Evolutionary conservation across 1,140 invertebrate species (phyloP).

Genomic region (Conopomorpha cramerella): DNA sequence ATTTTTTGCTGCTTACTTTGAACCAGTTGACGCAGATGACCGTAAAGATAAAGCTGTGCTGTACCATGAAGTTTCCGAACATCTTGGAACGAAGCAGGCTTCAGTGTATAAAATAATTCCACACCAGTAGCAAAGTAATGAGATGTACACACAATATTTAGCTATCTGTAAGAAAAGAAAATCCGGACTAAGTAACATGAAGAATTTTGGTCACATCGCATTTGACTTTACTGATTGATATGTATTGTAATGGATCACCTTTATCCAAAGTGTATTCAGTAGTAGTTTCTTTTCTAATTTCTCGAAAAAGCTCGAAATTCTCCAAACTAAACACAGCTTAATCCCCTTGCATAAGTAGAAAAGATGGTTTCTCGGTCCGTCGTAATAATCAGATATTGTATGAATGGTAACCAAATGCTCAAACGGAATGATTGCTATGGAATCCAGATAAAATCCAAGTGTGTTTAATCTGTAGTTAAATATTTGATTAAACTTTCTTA

Average conservation of each 20-base stretch:
- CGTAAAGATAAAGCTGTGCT: too few relatives aligned
- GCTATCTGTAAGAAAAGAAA: slow-evolving; percentile 16
- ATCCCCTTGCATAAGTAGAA: slow-evolving; percentile 44
- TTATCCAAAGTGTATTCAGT: slow-evolving; percentile 31
- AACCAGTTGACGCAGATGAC: too few relatives aligned
- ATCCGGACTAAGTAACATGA: not conserved
- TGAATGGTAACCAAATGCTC: slow-evolving; percentile 46
- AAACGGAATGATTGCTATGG: slow-evolving; percentile 41
- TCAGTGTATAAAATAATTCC: slow-evolving; percentile 46
- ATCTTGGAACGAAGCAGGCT: slow-evolving; percentile 43
- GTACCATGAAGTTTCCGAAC: slow-evolving; percentile 49
- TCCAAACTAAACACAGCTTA: slow-evolving; percentile 43
- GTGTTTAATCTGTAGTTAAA: slow-evolving; percentile 39
- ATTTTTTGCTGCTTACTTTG: too few relatives aligned
- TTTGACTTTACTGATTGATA: too few relatives aligned
- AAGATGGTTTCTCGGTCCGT: slow-evolving; percentile 33
- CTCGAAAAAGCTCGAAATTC: slow-evolving; percentile 41
- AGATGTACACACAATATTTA: slow-evolving; percentile 48
- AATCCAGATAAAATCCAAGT: slow-evolving; percentile 45
- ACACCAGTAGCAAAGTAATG: slow-evolving; percentile 46
- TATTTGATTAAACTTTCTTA: slow-evolving; percentile 30
- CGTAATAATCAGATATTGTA: slow-evolving; percentile 21
- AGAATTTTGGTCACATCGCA: too few relatives aligned
- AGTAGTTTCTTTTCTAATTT: slow-evolving; percentile 33
- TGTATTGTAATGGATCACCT: too few relatives aligned